Evolutionary conservation across 35 echinoderm and acorn worm species (phyloP).

Genomic region (Patiria miniata): DNA sequence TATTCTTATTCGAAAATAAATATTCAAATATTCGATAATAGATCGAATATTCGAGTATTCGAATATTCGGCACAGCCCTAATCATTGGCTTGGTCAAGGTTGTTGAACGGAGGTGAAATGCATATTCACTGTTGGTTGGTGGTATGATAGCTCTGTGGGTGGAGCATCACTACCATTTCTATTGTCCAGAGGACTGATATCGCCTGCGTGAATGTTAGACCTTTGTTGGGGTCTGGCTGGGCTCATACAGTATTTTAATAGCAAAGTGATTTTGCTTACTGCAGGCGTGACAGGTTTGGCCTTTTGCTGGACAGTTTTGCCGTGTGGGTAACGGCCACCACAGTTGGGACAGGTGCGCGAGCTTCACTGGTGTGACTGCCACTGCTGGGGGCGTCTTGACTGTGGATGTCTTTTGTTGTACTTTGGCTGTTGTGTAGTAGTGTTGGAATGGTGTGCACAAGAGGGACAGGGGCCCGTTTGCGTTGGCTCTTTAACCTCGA

Average conservation of each 20-base stretch:
- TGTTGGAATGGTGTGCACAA: neutral
- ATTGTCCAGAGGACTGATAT: neutral
- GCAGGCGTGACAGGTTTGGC: neutral
- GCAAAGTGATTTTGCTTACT: neutral
- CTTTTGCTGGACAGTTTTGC: neutral
- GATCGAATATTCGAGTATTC: no score
- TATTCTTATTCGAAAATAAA: no score
- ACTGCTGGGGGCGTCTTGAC: neutral
- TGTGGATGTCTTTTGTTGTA: neutral
- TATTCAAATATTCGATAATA: no score
- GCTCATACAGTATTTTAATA: neutral
- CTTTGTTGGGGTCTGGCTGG: neutral
- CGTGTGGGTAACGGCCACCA: neutral
- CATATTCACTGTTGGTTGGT: neutral
- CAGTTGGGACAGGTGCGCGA: neutral
- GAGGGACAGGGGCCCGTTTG: neutral
- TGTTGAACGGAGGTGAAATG: neutral
- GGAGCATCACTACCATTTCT: neutral
- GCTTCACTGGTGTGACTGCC: neutral
- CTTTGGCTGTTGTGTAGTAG: neutral
- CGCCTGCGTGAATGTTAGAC: neutral
- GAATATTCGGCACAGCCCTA: no score
- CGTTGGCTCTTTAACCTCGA: neutral
- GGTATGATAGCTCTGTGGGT: neutral
- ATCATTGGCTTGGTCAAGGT: neutral